Percentiles rank a stretch among this genome's conserved stretches.
Evolutionary conservation across 2,113 vertebrate genomes (phyloP).

Genomic region (Panthera uncia): DNA sequence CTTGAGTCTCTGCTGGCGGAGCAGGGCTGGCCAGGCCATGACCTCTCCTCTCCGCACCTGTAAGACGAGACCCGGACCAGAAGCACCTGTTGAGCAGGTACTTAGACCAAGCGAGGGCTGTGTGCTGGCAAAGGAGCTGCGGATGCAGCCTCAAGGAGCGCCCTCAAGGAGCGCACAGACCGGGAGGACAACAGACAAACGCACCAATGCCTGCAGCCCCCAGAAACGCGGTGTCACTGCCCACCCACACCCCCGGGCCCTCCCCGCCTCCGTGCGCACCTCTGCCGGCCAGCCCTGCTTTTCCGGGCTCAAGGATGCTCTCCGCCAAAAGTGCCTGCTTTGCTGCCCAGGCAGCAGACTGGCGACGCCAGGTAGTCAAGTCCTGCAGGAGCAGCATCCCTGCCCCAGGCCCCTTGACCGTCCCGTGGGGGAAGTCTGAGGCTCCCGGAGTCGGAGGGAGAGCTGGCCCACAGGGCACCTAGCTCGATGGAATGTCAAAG

Average conservation of each 20-base stretch:
- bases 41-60: background rate
- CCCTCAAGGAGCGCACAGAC: background rate
- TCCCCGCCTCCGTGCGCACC: background rate
- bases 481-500: background rate
- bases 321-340: fast-evolving
- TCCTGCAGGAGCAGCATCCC: fast-evolving
- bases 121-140: too few relatives aligned
- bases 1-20: fast-evolving
- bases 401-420: fast-evolving
- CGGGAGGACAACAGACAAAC: background rate
- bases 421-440: background rate
- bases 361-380: too few relatives aligned
- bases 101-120: fast-evolving
- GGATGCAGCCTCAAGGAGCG: too few relatives aligned
- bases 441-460: too few relatives aligned
- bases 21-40: background rate
- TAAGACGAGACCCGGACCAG: fast-evolving
- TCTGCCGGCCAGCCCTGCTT: fast-evolving
- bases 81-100: background rate
- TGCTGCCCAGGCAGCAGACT: background rate
- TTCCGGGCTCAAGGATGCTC: background rate
- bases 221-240: fast-evolving
- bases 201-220: fast-evolving
- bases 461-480: background rate
- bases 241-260: fast-evolving